Base-by-base conservation (phyloP, 2,113 vertebrate species). In the Heterotis niloticus region DNA sequence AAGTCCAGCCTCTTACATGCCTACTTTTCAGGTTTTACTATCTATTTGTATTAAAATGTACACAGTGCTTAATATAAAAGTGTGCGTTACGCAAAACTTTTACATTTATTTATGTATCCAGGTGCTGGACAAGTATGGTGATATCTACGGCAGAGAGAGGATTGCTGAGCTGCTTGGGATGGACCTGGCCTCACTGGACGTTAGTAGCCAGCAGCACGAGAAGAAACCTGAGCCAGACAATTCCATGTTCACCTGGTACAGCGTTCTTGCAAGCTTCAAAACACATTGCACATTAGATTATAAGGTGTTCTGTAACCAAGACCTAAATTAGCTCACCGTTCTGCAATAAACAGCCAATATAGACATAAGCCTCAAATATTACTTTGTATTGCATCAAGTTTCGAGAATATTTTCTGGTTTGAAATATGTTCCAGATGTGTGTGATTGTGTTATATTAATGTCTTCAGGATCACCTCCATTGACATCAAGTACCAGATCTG, bases 401-500 rank as follows among this genome's bases (percentile, higher is more conserved):
- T 44, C 7, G 34, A 44, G 7, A 7, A 44, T 44, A 44, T 44
- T 44, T 44, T 44, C 7, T 4, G 7, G 7, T 44, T 44, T 44
- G 3, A 44, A 44, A 44, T 44, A 44, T 44, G 34, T 44, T 2
- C 3, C 34, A 44, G 34, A 44, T 44, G 34, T 44, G 34, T 69
- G 26, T 5, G 64, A 66, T 66, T 62, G 26, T 34, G 24, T 69
- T 57, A 18, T 71, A 11, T 51, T 26, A 5, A 82, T 1, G 20
- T 64, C 69, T 78, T 70, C 79, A 98, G 96, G 95, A 70, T 88
- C 73, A 95, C 94, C 17, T 88, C 94, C 74, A 90, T 96, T 28
- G 96, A 98, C 80, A 86, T 97, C 79, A 96, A 97, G 84, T 98
- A 96, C 87, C 95, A 96, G 89, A 91, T 98, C 84, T 98, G 96